Base-by-base conservation (phyloP, 1,140 invertebrate species). In the Drosophila setifemur region DNA sequence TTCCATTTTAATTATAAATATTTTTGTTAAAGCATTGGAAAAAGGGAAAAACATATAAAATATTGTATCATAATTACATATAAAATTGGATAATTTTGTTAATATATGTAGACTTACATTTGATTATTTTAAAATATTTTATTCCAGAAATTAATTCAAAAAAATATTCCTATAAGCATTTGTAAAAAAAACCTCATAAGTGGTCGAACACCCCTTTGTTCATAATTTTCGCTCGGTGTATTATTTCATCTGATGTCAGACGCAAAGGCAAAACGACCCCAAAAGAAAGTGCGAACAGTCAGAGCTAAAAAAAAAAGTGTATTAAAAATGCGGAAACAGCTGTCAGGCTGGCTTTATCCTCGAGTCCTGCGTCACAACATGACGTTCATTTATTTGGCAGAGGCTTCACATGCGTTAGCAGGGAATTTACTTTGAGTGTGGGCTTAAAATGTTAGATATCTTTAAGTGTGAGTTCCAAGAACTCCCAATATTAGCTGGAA, bases 291-390 rank as follows among this genome's bases (percentile, higher is more conserved):
- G 76, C 53, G 61, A 39, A 58, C 29, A 54, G 55, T 42, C 55
- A 37, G 50, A 19, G 19, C 18, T 7, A 54, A 50, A 50, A 31
- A 66, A 57, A 76, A 75, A 75, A 86, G 67, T 73, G 75, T 85
- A 85, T 85, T 85, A 86, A 81, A 85, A 86, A 86, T 86, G 81
- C 81, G 81, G 81, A 86, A 86, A 81, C 81, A 86, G 81, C 81
- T 86, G 81, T 86, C 81, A 83, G 61, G 64, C 64, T 74, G 79
- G 66, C 64, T 61, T 48, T 63, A 40, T 73, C 60, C 73, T 60
- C 19, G 42, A 35, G 60, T 73, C 63, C 35, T 75, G 61, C 55
- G 67, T 75, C 77, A 72, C 72, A 81, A 76, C 79, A 72, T 67
- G 69, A 37, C 67, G 47, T 86, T 81, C 82, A 87, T 87, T 87